Evolutionary conservation across 2,113 vertebrate species (phyloP).

Genomic region (Ailuropoda melanoleuca): DNA sequence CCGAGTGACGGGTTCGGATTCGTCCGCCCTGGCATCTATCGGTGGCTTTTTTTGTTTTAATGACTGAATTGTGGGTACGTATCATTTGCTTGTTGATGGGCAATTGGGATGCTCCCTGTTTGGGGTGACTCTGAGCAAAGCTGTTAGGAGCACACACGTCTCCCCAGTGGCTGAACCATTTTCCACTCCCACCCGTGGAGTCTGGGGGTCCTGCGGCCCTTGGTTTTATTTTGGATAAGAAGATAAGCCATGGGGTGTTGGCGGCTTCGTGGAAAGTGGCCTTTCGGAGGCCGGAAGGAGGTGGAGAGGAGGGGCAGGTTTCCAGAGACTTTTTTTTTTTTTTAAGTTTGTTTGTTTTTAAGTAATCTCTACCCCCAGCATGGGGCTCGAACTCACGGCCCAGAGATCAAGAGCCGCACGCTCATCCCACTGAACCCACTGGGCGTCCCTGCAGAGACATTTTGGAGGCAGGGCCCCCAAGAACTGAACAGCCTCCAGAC

Average conservation of each 20-base stretch:
- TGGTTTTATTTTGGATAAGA: neutral
- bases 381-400: neutral
- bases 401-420: neutral
- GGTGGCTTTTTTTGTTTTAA: neutral
- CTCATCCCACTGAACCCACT: neutral
- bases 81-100: neutral
- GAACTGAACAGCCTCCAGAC: neutral
- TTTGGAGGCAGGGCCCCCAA: neutral
- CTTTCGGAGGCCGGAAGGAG: neutral
- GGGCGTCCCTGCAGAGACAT: neutral
- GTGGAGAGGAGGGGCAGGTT: neutral
- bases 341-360: neutral
- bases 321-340: neutral
- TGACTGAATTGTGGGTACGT: neutral
- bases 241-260: neutral
- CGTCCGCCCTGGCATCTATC: neutral
- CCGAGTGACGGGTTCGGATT: neutral
- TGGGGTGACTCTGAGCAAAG: neutral
- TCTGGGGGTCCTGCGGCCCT: neutral
- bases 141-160: neutral
- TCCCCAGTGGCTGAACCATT: neutral
- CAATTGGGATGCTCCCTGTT: neutral
- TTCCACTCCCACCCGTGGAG: neutral
- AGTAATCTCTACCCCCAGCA: neutral
- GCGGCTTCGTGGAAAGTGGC: too few species aligned